These are phyloP conservation scores for Tetrapedia diversipes DNA, from an alignment of 2,888 invertebrate species.

Conservation along the genomic window DNA sequence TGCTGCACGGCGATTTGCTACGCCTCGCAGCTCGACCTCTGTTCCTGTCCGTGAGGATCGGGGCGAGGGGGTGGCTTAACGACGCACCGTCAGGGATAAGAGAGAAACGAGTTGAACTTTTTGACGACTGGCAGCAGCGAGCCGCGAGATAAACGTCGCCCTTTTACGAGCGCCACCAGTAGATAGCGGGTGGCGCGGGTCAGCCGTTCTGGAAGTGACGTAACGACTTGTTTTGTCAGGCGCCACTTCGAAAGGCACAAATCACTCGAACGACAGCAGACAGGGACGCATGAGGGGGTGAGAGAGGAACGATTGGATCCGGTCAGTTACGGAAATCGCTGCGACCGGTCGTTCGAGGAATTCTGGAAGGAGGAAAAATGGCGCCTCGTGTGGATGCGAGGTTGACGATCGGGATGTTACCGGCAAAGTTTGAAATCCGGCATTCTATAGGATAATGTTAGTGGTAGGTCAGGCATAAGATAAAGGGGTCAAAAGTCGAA, in stretches of 20 bases:
- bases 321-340: slow-evolving; percentile 56
- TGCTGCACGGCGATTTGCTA: slow-evolving; percentile 26
- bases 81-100: slow-evolving; percentile 52
- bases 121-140: slow-evolving; percentile 63
- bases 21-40: slow-evolving; percentile 25
- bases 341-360: slow-evolving; percentile 33
- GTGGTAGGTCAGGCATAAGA: no score
- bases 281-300: neutral
- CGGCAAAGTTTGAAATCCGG: no score
- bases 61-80: slow-evolving; percentile 43
- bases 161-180: slow-evolving; percentile 64
- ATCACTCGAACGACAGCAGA: slow-evolving; percentile 59
- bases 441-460: no score
- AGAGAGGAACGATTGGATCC: slow-evolving; percentile 6
- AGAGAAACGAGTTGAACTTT: slow-evolving; percentile 68
- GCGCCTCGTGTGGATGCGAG: neutral
- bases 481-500: no score
- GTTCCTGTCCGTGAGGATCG: no score
- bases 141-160: slow-evolving; percentile 65
- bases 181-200: slow-evolving; percentile 63
- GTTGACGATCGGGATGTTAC: no score
- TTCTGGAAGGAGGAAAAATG: slow-evolving; percentile 3
- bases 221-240: slow-evolving; percentile 71
- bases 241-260: slow-evolving; percentile 61
- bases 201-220: slow-evolving; percentile 55